phyloP scores from a whole-genome alignment of 2,797 vertebrate genomes.

The Mormyrus hasselquistii region DNA sequence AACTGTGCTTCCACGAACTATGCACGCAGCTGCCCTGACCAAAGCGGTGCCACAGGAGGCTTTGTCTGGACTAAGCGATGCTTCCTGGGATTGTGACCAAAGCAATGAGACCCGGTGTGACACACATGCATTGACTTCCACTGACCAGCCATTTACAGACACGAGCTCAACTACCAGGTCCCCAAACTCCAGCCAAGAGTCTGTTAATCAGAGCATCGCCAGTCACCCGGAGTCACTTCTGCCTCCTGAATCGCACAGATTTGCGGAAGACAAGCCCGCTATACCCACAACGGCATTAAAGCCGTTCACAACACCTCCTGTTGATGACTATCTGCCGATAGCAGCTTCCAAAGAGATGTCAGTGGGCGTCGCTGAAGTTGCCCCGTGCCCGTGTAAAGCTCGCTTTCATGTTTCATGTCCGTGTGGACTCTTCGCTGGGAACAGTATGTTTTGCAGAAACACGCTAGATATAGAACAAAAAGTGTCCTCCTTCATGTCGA shows the following conservation, averaged over 20 bases:
- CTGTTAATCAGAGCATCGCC: slow-evolving; percentile 30
- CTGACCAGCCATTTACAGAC: slow-evolving; percentile 23
- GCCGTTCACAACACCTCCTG: slow-evolving; percentile 26
- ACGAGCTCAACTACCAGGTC: slow-evolving; percentile 31
- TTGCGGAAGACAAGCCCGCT: slow-evolving; percentile 25
- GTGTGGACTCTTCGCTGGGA: slow-evolving; percentile 64
- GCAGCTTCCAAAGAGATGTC: slow-evolving; percentile 32
- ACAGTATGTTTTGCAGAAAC: slow-evolving; percentile 69
- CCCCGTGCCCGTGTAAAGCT: slow-evolving; percentile 60
- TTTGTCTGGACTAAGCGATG: neutral
- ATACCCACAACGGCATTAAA: slow-evolving; percentile 37
- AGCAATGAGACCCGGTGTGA: slow-evolving; percentile 22
- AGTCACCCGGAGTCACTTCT: slow-evolving; percentile 32
- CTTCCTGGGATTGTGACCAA: slow-evolving; percentile 8
- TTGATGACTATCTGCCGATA: slow-evolving; percentile 28
- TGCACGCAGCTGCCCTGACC: neutral
- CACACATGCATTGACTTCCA: slow-evolving; percentile 27
- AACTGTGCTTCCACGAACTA: neutral
- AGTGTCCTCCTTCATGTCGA: slow-evolving; percentile 23
- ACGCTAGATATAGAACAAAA: slow-evolving; percentile 52
- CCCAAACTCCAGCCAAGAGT: slow-evolving; percentile 32
- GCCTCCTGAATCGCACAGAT: neutral
- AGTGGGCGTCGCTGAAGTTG: slow-evolving; percentile 31
- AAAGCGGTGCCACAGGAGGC: neutral
- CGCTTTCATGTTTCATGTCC: slow-evolving; percentile 61